These are phyloP conservation scores for Telenomus remus DNA, from an alignment of 1,140 invertebrate species.

Conservation along the genomic window DNA sequence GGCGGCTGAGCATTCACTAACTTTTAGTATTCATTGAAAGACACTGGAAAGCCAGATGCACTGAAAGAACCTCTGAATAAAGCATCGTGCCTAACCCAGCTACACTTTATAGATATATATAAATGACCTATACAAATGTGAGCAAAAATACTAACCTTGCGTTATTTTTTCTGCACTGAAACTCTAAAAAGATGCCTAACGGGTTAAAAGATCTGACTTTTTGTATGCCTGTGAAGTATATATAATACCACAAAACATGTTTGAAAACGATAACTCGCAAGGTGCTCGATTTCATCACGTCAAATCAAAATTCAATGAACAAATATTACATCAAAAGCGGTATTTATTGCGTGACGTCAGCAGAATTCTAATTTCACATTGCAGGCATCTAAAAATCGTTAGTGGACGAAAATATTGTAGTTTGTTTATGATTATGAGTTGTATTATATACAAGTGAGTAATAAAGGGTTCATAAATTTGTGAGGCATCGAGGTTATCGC, in stretches of 20 bases:
- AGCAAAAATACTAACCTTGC: slow-evolving; percentile 4
- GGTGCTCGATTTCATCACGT: not conserved
- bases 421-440: slow-evolving; percentile 57
- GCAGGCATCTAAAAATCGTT: slow-evolving; percentile 23
- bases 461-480: slow-evolving; percentile 59
- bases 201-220: no score
- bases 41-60: slow-evolving; percentile 58
- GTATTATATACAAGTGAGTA: slow-evolving; percentile 56
- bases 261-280: no score
- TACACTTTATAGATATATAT: slow-evolving; percentile 42
- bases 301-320: slow-evolving; percentile 22
- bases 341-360: not conserved
- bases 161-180: slow-evolving; percentile 11
- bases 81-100: slow-evolving; percentile 62
- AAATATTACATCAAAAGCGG: slow-evolving; percentile 21
- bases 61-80: slow-evolving; percentile 70
- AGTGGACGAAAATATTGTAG: slow-evolving; percentile 33
- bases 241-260: no score
- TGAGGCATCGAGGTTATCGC: slow-evolving; percentile 56
- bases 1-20: slow-evolving; percentile 67
- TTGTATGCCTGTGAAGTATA: no score
- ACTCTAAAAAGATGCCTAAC: not conserved
- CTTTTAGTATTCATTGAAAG: slow-evolving; percentile 74
- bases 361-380: slow-evolving; percentile 36
- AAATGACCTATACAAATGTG: slow-evolving; percentile 10